Conservation (phyloP, 2,113 vertebrate species). For the Porphyrio hochstetteri region DNA sequence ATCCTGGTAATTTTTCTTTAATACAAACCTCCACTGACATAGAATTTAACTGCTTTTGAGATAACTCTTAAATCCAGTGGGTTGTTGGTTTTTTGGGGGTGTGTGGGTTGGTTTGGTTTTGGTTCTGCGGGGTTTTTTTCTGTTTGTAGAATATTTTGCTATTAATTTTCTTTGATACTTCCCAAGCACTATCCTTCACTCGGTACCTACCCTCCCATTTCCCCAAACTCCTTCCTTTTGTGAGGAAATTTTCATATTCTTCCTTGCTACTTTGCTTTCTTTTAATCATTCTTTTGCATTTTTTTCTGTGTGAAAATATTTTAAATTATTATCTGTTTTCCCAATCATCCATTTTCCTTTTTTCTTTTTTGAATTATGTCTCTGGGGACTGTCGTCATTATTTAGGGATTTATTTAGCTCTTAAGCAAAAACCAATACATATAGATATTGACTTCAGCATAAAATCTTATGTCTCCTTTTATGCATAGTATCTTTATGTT, state of each 20-base stretch:
- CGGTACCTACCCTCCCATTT: not conserved
- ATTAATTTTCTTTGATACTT: not conserved
- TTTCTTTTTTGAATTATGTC: not conserved
- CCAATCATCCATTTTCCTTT: not conserved
- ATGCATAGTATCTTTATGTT: not conserved
- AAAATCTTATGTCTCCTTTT: not conserved
- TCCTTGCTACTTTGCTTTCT: not conserved
- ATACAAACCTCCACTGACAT: rapidly evolving
- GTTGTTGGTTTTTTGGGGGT: not conserved
- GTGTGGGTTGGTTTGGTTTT: not conserved
- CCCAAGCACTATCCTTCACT: not conserved
- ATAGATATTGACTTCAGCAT: not conserved
- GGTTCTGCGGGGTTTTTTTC: too few species aligned
- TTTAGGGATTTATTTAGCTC: not conserved
- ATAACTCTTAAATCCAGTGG: not conserved
- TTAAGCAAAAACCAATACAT: not conserved
- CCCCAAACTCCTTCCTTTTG: not conserved
- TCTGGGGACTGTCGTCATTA: not conserved
- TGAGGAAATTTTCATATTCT: not conserved
- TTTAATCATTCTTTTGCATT: not conserved
- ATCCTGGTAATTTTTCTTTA: not conserved
- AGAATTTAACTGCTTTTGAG: not conserved
- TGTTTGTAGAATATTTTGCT: not conserved
- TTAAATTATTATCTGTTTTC: not conserved
- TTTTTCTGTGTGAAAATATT: not conserved